Conservation (phyloP, 2,797 vertebrate genomes). For the Pelobates cultripes region DNA sequence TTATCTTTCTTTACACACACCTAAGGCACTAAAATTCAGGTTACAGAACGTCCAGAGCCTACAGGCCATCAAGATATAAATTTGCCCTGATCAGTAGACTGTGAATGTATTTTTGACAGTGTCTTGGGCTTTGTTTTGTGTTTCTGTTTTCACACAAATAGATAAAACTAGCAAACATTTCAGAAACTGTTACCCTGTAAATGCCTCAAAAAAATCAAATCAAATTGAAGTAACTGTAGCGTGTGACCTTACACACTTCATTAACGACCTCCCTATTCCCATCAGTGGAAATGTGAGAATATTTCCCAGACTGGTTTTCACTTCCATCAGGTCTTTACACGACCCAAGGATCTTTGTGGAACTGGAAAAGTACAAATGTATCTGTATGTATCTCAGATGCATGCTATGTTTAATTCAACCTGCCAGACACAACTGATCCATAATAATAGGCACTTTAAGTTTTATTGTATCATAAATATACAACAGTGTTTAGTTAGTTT, state of each 20-base stretch:
- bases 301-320: background rate
- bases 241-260: slow-evolving; percentile 1
- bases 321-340: background rate
- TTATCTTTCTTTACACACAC: no score
- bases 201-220: background rate
- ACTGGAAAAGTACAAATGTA: background rate
- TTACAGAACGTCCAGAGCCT: background rate
- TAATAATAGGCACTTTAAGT: no score
- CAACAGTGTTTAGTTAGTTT: no score
- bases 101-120: no score
- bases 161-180: background rate
- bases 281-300: background rate
- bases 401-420: no score
- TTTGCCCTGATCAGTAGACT: background rate
- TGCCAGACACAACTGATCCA: no score
- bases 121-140: no score
- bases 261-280: background rate
- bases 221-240: background rate
- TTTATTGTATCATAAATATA: no score
- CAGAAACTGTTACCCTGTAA: background rate
- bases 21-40: no score
- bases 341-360: background rate
- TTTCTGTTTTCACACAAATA: background rate
- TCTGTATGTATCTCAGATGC: background rate
- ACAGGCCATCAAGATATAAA: background rate